Evolutionary conservation across 2,888 invertebrate species (phyloP), one percentile per base, ranked within the genome.

Genomic region (Gymnoscelis rufifasciata): DNA sequence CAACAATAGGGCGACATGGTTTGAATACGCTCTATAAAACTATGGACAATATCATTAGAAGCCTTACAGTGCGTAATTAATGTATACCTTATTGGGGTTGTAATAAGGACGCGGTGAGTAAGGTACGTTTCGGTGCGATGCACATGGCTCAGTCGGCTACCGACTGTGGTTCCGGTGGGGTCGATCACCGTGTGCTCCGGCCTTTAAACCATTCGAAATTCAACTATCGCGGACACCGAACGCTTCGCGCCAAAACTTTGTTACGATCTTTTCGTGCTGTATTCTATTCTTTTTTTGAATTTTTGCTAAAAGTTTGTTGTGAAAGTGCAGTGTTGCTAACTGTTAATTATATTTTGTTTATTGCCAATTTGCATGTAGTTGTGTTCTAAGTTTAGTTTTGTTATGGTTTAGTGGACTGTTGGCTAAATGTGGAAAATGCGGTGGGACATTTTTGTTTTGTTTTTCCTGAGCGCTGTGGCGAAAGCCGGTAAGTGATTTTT

Each of bases 151-250:
- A 83, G 68, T 78, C 76, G 78, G 68, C 79, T 79, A 84, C 79
- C 78, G 80, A 88, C 70, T 88, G 88, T 88, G 83, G 83, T 88
- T 89, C 89, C 89, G 88, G 89, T 88, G 76, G 88, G 88, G 88
- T 86, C 87, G 86, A 83, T 87, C 84, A 86, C 84, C 78, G 65
- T 56, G 78, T 77, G 69, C 69, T 66, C 77, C 63, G 62, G 62
- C 73, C 82, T 77, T 82, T 75, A 81, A 73, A 67, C 63, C 72
- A 71, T 71, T 75, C 65, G 66, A 66, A 71, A 66, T 62, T 66
- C 66, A 61, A 64, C 69, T 69, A 68, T 74, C 69, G 66, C 57
- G 66, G 63, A 68, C 65, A 60, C 54, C 67, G 68, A 56, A 68
- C 69, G 73, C 62, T 75, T 72, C 75, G 78, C 80, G 82, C 74